Evolutionary conservation across 2,888 invertebrate genomes (phyloP), one percentile per base, ranked within the genome.

Genomic region (Melanophora roralis): DNA sequence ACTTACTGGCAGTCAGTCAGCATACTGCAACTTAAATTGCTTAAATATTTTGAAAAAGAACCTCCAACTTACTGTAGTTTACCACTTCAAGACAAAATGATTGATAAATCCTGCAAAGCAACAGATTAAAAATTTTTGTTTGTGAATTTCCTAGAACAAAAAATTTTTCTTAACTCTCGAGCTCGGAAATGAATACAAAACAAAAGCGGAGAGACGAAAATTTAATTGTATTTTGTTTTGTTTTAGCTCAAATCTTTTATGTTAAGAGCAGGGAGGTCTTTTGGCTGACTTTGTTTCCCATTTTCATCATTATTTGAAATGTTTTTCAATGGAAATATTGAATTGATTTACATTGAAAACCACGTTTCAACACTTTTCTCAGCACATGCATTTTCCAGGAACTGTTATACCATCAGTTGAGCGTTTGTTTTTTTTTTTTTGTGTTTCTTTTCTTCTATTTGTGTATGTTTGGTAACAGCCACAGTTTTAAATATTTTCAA

Each of bases 81-180:
- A 73, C 53, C 27, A 51, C 49, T 43, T 12, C 7, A 38, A 9
- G 1, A 60, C 16, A 14, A 40, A 27, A 32, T 38, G 9, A 6
- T 21, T 16, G 12, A 19, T 3, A 9, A 3, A 64, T 23, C 34
- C 27, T 27, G 7, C 14, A 11, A 55, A 51, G n/a, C n/a, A n/a
- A n/a, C 34, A 43, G 11, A 43, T n/a, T 21, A 8, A 59, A 47
- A 34, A 36, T 1, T 51, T 23, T 43, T 68, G 36, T 59, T 23
- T 40, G 49, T 9, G 27, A 68, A 51, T 68, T 73, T 73, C 73
- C 14, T 6, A 16, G 78, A 73, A 76, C 23, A 8, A 6, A 62
- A 40, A 0, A 27, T n/a, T n/a, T 27, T 34, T 45, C 7, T 23
- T 60, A 6, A 4, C 43, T 45, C 16, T 8, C 7, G 8, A 19